Evolutionary conservation across 2,113 vertebrate species (phyloP).

Genomic region (Etheostoma cragini): DNA sequence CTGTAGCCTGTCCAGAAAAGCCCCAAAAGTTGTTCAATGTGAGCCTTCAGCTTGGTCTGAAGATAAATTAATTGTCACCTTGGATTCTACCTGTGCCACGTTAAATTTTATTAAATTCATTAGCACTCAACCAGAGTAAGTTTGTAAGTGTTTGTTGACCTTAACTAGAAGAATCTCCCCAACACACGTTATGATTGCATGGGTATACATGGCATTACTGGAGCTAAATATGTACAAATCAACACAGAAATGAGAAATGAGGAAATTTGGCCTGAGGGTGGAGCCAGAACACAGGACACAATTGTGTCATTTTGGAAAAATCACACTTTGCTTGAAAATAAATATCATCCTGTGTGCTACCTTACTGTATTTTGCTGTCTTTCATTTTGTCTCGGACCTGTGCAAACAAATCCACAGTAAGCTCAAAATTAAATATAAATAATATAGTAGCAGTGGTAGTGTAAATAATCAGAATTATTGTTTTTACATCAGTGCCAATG

Average conservation of each 20-base stretch:
- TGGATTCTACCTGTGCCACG: not conserved
- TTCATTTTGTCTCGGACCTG: no score
- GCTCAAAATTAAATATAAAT: no score
- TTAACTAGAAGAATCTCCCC: not conserved
- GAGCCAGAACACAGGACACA: not conserved
- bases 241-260: no score
- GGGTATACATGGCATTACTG: not conserved
- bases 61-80: not conserved
- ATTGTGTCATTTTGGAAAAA: not conserved
- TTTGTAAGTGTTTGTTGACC: not conserved
- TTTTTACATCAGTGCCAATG: no score
- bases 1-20: not conserved
- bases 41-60: not conserved
- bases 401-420: no score
- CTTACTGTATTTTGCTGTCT: no score
- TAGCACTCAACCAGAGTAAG: not conserved
- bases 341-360: no score
- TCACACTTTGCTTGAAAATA: not conserved
- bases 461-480: no score
- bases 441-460: no score
- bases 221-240: not conserved
- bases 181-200: not conserved
- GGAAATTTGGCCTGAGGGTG: not conserved
- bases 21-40: no score
- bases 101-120: not conserved